Evolutionary conservation across 2,888 invertebrate genomes (phyloP), one percentile per base, ranked within the genome.

Genomic region (Orthosia gothica): DNA sequence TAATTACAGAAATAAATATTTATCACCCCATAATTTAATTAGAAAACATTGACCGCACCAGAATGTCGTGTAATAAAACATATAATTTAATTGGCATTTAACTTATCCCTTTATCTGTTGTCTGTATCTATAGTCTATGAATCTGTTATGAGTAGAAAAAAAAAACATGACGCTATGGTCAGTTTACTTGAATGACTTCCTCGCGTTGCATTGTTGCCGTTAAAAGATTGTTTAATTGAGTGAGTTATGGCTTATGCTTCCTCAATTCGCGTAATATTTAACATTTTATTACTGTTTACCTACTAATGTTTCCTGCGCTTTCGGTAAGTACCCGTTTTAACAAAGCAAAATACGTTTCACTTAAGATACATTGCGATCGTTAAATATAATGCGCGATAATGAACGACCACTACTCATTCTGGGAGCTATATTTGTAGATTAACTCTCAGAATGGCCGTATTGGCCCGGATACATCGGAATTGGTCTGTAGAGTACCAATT

Each of bases 101-200:
- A 81, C 62, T 83, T 76, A 79, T 81, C 79, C 76, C 82, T 83
- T 84, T 77, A 81, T 79, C 81, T 65, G 61, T 62, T 40, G 26
- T 45, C 71, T 69, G 66, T 73, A 71, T 82, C 79, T 74, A 45
- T 69, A 57, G 49, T 72, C 62, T 74, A 77, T 45, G 79, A 69
- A 79, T 82, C 75, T 79, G 72, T 81, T 85, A 81, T 64, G 79
- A 82, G 58, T 50, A 63, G 57, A 45, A 58, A 79, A 76, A 79
- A 74, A 78, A 81, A 66, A 79, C 68, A 73, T 64, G 73, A 80
- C 86, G 89, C 88, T 86, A 91, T 90, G 90, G 90, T 91, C 89
- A 90, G 90, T 91, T 91, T 90, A 89, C 86, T 83, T 76, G 87
- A 90, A 90, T 86, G 84, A 89, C 91, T 92, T 92, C 91, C 91